phyloP scores from a whole-genome alignment of 2,888 invertebrate genomes.

The Temnothorax ravouxi region DNA sequence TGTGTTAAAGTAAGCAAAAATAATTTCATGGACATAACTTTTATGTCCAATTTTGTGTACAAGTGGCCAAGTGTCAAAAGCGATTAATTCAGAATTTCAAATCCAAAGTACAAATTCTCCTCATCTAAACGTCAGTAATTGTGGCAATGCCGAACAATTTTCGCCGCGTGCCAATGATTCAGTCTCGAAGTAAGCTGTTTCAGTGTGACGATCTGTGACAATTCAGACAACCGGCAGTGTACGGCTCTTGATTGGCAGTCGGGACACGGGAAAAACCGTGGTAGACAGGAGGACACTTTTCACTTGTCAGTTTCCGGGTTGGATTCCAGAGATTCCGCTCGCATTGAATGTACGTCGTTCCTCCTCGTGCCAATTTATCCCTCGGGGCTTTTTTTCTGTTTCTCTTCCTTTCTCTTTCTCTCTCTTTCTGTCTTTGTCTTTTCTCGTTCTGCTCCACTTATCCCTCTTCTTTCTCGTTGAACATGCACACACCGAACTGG shows the following conservation, averaged over 20 bases:
- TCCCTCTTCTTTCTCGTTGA: background rate
- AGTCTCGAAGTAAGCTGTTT: conserved; percentile 21
- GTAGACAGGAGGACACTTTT: conserved; percentile 35
- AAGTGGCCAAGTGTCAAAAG: background rate
- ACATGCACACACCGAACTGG: background rate
- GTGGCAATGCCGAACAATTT: background rate
- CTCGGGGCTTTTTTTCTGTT: conserved; percentile 2
- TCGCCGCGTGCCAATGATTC: background rate
- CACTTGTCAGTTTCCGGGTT: conserved; percentile 36
- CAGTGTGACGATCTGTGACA: conserved; percentile 19
- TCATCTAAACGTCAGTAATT: background rate
- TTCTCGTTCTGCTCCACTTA: background rate
- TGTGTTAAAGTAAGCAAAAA: background rate
- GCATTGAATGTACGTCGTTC: conserved; percentile 28
- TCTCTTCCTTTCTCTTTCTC: background rate
- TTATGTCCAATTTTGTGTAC: background rate
- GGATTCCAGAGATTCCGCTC: conserved; percentile 43
- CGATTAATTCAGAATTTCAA: background rate
- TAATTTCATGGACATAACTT: background rate
- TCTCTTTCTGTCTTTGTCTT: background rate
- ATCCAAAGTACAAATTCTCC: background rate
- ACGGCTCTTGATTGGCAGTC: conserved; percentile 43
- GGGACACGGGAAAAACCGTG: conserved; percentile 26
- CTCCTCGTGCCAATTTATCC: conserved; percentile 35
- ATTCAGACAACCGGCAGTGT: conserved; percentile 20